phyloP scores from a whole-genome alignment of 2,888 invertebrate species.

The Neria commutata region DNA sequence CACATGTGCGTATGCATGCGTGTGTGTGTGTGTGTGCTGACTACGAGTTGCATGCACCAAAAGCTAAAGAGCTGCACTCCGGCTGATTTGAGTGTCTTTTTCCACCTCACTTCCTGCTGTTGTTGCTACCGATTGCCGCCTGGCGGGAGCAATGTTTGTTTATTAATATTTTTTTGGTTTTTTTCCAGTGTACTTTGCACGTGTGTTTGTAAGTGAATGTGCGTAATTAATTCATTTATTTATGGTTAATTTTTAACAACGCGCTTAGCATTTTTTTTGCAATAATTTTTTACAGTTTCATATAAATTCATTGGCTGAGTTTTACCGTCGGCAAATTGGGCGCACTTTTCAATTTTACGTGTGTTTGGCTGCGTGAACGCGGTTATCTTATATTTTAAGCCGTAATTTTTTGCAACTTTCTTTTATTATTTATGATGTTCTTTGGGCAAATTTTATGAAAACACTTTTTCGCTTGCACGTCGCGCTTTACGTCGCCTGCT shows the following conservation, averaged over 20 bases:
- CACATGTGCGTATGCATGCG: constrained; percentile 8
- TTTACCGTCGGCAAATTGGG: constrained; percentile 18
- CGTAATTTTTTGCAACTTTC: no score
- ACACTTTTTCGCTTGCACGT: not conserved
- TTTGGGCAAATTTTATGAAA: not conserved
- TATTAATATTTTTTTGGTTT: constrained; percentile 5
- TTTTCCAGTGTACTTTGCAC: not conserved
- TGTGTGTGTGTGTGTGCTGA: constrained; percentile 3
- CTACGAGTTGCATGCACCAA: constrained; percentile 1
- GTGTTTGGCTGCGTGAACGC: constrained; percentile 5
- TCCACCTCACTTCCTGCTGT: constrained; percentile 4
- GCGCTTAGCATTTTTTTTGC: not conserved
- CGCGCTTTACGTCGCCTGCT: constrained; percentile 14
- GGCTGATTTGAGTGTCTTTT: not conserved
- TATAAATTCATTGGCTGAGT: not conserved
- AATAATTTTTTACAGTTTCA: not conserved
- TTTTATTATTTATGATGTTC: constrained; percentile 18
- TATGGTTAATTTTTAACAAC: not conserved
- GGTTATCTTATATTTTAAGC: no score
- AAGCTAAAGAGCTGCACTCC: not conserved
- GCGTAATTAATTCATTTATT: not conserved
- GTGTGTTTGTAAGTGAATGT: no score
- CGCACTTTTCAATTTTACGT: constrained; percentile 18
- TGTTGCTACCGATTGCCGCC: no score
- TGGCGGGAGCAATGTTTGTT: not conserved